Evolutionary conservation across 2,888 invertebrate genomes (phyloP).

Genomic region (Digitonthophagus gazella): DNA sequence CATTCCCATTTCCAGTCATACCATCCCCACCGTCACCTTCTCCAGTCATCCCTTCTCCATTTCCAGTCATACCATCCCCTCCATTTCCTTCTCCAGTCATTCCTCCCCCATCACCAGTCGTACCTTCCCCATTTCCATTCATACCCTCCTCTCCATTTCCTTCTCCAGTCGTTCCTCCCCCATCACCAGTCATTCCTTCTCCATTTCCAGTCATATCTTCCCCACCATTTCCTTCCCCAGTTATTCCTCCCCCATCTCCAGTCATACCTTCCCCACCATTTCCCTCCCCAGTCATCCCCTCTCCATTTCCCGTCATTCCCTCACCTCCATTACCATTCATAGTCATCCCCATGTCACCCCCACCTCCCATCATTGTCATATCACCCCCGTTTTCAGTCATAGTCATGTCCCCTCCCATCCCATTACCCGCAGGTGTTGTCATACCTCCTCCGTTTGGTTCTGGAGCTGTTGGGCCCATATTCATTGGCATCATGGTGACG

Average conservation of each 20-base stretch:
- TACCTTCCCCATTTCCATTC: constrained; percentile 24
- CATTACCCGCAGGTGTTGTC: background rate
- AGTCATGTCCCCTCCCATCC: constrained; percentile 4
- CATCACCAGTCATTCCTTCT: constrained; percentile 18
- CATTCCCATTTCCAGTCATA: constrained; percentile 50
- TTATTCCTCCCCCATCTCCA: constrained; percentile 24
- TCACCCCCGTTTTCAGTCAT: constrained; percentile 27
- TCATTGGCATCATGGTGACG: constrained; percentile 52
- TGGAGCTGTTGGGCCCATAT: constrained; percentile 43
- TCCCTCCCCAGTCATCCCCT: constrained; percentile 26
- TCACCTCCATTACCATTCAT: constrained; percentile 19
- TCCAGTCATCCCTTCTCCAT: constrained; percentile 43
- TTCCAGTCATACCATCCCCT: constrained; percentile 23
- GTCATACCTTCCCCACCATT: constrained; percentile 13
- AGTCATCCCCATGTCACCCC: no score
- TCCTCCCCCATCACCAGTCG: constrained; percentile 23
- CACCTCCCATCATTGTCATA: constrained; percentile 23
- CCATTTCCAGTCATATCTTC: constrained; percentile 20
- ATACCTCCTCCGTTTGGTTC: constrained; percentile 30
- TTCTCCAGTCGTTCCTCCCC: no score
- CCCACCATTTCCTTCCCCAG: constrained; percentile 12
- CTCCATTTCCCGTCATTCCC: constrained; percentile 4
- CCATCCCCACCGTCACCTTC: constrained; percentile 51
- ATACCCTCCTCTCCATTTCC: no score
- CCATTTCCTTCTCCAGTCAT: constrained; percentile 26